These are phyloP conservation scores for Pseudochromis fuscus DNA, from an alignment of 2,797 vertebrate genomes.

Conservation along the genomic window DNA sequence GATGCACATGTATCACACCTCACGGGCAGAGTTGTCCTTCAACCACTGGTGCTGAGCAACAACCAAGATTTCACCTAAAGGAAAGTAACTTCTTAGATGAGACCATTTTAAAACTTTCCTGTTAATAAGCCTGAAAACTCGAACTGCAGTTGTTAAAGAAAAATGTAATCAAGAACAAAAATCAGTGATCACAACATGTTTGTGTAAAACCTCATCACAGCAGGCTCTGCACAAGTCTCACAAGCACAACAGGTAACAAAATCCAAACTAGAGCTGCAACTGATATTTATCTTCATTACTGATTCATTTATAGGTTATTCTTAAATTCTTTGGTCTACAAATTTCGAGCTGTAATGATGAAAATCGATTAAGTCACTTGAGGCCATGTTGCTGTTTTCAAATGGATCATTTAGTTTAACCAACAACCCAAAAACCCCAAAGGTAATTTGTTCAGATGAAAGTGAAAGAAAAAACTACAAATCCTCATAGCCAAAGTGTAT, in stretches of 20 bases:
- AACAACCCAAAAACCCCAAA: background rate
- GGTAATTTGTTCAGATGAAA: background rate
- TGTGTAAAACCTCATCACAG: too few relatives aligned
- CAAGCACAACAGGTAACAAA: background rate
- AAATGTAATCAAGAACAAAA: conserved; percentile 32
- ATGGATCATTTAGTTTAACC: background rate
- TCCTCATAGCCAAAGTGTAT: background rate
- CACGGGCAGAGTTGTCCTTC: background rate
- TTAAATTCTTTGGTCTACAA: background rate
- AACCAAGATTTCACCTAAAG: background rate
- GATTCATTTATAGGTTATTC: background rate
- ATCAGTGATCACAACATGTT: background rate
- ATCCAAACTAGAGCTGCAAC: background rate
- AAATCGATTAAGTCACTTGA: background rate
- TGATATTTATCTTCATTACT: background rate
- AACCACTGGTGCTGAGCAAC: background rate
- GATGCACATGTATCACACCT: background rate
- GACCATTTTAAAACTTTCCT: background rate
- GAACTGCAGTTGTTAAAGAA: conserved; percentile 2
- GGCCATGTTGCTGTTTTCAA: background rate
- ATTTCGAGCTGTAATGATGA: background rate
- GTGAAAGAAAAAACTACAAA: background rate
- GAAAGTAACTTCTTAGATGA: background rate
- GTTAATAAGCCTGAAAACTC: conserved; percentile 9
- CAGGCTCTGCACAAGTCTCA: too few relatives aligned